Conservation (phyloP, 2,797 vertebrate species). For the Adelosebastes latens region DNA sequence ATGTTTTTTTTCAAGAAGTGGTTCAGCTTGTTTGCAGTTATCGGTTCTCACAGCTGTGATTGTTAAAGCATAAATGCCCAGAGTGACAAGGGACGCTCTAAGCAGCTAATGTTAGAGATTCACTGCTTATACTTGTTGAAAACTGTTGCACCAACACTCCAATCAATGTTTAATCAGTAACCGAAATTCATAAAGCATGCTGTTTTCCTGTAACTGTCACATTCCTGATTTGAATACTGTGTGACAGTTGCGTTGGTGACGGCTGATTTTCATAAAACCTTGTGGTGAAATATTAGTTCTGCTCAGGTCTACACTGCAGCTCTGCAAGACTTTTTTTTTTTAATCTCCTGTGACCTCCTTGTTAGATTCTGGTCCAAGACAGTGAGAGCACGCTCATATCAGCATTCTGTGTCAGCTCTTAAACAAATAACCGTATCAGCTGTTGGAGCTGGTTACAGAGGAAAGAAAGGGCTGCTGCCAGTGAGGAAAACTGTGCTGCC, state of each 20-base stretch:
- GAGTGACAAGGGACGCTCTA: neutral
- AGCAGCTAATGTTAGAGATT: neutral
- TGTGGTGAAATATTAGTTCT: neutral
- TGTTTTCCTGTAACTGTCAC: neutral
- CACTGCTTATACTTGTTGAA: neutral
- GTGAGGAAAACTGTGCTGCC: neutral
- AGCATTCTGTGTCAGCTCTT: conserved; percentile 1
- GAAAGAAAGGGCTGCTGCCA: conserved; percentile 37
- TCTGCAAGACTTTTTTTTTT: neutral
- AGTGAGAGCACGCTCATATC: neutral
- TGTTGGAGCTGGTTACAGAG: conserved; percentile 19
- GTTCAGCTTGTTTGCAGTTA: neutral
- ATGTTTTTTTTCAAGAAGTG: neutral
- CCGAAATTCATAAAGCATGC: neutral
- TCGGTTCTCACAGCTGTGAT: neutral
- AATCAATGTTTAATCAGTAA: conserved; percentile 1
- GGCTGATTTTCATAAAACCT: conserved; percentile 28
- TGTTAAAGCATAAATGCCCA: neutral
- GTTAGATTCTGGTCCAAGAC: neutral
- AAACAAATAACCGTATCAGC: conserved; percentile 27
- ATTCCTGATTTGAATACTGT: conserved; percentile 21
- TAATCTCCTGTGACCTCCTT: neutral
- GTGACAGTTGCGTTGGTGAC: neutral
- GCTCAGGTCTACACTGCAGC: neutral
- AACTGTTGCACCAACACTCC: neutral